A percentile compares a stretch with the other conserved stretches of the same genome.
These are phyloP conservation scores for Neotragus pygmaeus DNA, from an alignment of 2,113 vertebrate genomes.

Conservation along the genomic window DNA sequence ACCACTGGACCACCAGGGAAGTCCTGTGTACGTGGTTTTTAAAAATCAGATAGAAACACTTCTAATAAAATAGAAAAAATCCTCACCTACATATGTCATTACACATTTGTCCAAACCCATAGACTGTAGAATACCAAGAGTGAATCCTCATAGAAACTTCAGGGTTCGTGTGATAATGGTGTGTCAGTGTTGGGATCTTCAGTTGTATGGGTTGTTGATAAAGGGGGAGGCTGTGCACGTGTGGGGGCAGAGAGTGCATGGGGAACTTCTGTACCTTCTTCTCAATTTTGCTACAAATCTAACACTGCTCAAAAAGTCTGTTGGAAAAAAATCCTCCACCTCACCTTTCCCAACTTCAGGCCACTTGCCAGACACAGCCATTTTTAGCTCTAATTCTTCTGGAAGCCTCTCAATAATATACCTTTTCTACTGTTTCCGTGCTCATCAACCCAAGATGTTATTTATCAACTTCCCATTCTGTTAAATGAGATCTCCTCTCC, in stretches of 20 bases:
- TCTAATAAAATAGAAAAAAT: not conserved
- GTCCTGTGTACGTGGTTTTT: not conserved
- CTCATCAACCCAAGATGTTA: not conserved
- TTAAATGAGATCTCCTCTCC: not conserved
- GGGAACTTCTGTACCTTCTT: not conserved
- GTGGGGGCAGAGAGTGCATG: too few species aligned
- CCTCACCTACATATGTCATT: not conserved
- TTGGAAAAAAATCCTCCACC: not conserved
- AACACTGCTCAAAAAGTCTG: not conserved
- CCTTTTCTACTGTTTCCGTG: not conserved
- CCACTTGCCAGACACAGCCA: not conserved
- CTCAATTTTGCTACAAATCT: not conserved
- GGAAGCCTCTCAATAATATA: not conserved
- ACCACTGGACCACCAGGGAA: not conserved
- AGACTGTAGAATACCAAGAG: not conserved
- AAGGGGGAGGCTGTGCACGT: fast-evolving
- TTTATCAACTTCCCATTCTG: not conserved
- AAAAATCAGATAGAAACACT: not conserved
- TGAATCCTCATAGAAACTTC: not conserved
- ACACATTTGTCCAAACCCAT: not conserved
- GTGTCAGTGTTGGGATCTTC: not conserved
- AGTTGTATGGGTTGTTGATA: not conserved
- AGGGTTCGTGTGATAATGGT: not conserved
- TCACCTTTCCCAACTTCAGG: not conserved
- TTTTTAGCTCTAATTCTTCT: not conserved